Evolutionary conservation across 2,113 vertebrate genomes (phyloP).

Genomic region (Desmodus rotundus): DNA sequence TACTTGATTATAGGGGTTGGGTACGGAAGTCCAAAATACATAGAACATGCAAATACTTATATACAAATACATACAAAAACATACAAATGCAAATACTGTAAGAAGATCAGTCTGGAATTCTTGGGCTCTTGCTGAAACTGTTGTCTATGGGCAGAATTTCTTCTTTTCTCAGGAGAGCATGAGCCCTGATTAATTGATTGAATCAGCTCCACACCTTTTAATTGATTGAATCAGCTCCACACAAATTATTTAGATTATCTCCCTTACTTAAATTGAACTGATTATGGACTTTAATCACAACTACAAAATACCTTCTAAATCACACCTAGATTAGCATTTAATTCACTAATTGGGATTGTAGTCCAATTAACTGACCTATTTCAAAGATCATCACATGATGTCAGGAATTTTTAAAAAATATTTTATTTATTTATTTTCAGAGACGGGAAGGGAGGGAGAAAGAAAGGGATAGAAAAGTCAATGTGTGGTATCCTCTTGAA

Average conservation of each 20-base stretch:
- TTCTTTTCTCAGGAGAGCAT: neutral
- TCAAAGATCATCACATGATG: neutral
- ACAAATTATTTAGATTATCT: neutral
- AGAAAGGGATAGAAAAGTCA: no score
- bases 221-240: neutral
- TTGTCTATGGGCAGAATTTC: neutral
- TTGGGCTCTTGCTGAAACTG: neutral
- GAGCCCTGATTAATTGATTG: neutral
- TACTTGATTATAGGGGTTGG: neutral
- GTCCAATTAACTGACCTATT: neutral
- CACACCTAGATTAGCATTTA: neutral
- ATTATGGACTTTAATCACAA: neutral
- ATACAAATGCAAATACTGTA: neutral
- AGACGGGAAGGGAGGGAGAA: no score
- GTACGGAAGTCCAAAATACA: neutral
- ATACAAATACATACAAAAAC: no score
- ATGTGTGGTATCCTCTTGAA: no score
- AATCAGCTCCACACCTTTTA: neutral
- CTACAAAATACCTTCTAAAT: neutral
- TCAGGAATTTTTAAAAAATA: no score
- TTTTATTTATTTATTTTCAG: no score
- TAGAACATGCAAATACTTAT: no score
- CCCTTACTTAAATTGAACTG: neutral
- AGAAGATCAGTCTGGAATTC: neutral
- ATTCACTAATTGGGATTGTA: neutral